Conservation (phyloP, 2,113 vertebrate genomes). For the Myrmecobius fasciatus region DNA sequence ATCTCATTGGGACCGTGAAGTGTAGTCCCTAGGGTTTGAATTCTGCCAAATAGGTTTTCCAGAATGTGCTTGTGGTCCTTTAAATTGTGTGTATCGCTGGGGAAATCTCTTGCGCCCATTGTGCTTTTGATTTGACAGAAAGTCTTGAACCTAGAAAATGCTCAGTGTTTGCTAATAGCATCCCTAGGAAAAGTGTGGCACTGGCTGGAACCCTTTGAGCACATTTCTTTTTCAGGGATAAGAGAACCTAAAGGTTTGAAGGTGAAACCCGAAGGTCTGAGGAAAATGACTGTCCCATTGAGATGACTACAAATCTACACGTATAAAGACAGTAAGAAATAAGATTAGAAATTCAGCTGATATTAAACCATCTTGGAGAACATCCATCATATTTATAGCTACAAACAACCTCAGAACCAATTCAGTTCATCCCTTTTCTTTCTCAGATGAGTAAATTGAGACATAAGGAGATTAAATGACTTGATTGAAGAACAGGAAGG, state of each 20-base stretch:
- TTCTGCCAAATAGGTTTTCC: background rate
- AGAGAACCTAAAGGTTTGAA: background rate
- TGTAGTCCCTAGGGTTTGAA: background rate
- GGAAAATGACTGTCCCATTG: background rate
- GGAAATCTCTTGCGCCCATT: background rate
- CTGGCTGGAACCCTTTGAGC: background rate
- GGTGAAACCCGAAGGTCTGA: background rate
- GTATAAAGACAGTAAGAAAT: background rate
- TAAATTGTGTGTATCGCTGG: background rate
- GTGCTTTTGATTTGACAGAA: background rate
- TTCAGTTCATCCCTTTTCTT: background rate
- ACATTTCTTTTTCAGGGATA: background rate
- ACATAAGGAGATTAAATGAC: background rate
- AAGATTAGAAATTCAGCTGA: background rate
- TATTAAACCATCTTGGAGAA: background rate
- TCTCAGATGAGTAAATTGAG: background rate
- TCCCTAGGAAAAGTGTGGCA: background rate
- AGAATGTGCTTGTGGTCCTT: background rate
- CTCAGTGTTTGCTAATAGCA: background rate
- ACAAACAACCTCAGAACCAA: background rate
- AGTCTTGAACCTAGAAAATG: background rate
- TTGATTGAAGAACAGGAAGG: background rate
- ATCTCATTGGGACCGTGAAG: background rate
- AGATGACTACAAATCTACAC: background rate
- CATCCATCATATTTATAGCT: background rate